Conservation (phyloP, 2,797 vertebrate genomes). For the Spinibarbus caldwelli region DNA sequence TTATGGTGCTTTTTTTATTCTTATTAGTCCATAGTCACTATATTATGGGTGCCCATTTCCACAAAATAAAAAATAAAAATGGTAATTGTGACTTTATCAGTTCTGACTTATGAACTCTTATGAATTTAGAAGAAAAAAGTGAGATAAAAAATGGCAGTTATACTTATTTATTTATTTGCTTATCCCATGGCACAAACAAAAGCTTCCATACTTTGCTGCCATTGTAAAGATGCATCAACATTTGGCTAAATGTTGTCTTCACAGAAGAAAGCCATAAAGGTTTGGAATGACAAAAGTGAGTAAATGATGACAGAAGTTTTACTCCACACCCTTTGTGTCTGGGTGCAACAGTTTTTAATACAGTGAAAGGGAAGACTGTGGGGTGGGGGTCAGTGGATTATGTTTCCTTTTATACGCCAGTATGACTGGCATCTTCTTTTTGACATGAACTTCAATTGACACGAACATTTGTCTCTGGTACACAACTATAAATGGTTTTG, state of each 20-base stretch:
- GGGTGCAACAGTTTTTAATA: not conserved
- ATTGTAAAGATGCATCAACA: no score
- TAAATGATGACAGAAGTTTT: not conserved
- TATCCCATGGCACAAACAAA: no score
- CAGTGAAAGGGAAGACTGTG: slow-evolving; percentile 12
- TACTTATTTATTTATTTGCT: no score
- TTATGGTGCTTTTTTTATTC: not conserved
- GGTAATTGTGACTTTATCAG: no score
- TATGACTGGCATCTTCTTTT: slow-evolving; percentile 19
- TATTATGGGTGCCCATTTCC: not conserved
- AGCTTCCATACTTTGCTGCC: no score
- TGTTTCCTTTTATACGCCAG: slow-evolving; percentile 6
- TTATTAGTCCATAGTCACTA: no score
- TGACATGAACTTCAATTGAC: slow-evolving; percentile 38
- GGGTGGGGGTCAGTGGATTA: not conserved
- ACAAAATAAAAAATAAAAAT: not conserved
- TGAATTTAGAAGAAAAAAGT: not conserved
- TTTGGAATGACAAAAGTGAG: not conserved
- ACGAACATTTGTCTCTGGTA: slow-evolving; percentile 39
- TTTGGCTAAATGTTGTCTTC: not conserved
- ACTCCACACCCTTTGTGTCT: not conserved
- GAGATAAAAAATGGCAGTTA: no score
- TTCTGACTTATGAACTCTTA: not conserved
- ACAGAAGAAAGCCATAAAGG: not conserved
- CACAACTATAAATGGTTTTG: slow-evolving; percentile 57